Evolutionary conservation across 2,888 invertebrate genomes (phyloP), one percentile per base, ranked within the genome.

Genomic region (Tanypteryx hageni): DNA sequence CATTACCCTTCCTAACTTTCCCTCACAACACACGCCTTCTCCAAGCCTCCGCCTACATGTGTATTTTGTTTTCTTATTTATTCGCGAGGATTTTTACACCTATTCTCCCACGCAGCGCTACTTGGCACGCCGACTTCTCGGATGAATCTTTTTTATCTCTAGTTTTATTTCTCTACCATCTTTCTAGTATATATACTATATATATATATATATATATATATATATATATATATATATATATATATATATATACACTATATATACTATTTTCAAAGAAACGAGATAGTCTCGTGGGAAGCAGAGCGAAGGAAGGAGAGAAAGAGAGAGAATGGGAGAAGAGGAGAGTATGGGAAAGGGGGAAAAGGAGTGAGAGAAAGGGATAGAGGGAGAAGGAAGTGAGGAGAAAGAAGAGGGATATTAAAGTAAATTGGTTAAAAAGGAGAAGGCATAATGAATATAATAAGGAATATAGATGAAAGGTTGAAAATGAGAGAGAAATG

Each of bases 1-100:
- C 76, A 76, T 76, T 27, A 76, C 27, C 76, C 76, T 76, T 18
- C 68, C n/a, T 27, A 76, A 27, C 76, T 27, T 76, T 68, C 68
- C n/a, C 22, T 76, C 76, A 5, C 76, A 76, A 76, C 27, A 27
- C 76, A 22, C 22, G 10, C 76, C 13, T 27, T 76, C 76, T 76
- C 76, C 76, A 13, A 76, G 44, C 44, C 44, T 3, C 44, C 44
- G 44, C 44, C 44, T 44, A 44, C 44, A n/a, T n/a, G 44, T 44
- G 44, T 44, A 44, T 44, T 44, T 44, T 44, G 44, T 44, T 44
- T 76, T 76, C 76, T 76, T 76, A 27, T 76, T 27, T 76, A 76
- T 76, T 76, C 27, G 27, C 76, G 76, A 76, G 22, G 44, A 22
- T 76, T 76, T 76, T 76, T 27, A 76, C 22, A 76, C 76, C 76